Conservation (phyloP, 2,113 vertebrate species). For the Proteles cristata region DNA sequence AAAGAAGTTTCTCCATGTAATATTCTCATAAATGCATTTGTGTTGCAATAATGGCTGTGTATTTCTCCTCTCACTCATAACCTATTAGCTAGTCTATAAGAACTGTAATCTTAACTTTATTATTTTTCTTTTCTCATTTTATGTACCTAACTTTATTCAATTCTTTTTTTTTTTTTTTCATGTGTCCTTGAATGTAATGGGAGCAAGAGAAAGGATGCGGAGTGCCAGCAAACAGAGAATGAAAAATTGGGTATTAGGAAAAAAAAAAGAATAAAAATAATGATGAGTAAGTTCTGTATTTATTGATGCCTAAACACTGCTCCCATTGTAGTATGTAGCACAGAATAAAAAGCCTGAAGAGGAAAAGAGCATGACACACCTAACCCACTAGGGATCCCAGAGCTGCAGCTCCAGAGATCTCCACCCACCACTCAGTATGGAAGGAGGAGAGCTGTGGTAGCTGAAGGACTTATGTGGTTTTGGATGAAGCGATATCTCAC, state of each 20-base stretch:
- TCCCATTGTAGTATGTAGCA: neutral
- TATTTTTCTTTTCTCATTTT: neutral
- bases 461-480: neutral
- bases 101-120: neutral
- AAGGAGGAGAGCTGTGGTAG: neutral
- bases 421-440: too few species aligned
- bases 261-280: neutral
- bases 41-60: neutral
- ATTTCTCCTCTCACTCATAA: neutral
- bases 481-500: neutral
- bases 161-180: neutral
- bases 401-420: neutral
- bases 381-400: neutral
- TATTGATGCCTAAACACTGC: neutral
- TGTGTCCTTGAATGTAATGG: neutral
- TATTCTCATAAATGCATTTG: neutral
- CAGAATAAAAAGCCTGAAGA: neutral
- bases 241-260: neutral
- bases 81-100: neutral
- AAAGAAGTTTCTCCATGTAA: neutral
- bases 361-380: rapidly evolving
- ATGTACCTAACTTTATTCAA: neutral
- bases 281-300: neutral
- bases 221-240: neutral
- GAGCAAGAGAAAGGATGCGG: neutral